Conservation (phyloP, 1,140 invertebrate species). For the Platorchestia sp. region DNA sequence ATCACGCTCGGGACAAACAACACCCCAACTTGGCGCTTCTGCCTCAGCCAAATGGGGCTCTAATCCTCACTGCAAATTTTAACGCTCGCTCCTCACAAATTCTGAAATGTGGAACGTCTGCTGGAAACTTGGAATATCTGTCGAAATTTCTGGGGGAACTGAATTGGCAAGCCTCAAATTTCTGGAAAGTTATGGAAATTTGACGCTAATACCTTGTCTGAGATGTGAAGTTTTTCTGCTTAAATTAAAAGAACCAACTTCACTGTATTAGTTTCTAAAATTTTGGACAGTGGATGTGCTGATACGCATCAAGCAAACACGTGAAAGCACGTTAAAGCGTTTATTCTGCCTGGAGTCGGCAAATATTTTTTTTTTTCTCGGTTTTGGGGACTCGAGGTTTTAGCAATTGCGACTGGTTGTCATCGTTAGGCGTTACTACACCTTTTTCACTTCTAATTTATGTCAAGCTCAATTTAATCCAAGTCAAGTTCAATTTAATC, state of each 20-base stretch:
- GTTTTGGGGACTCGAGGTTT: neutral
- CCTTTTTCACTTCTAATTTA: too few relatives aligned
- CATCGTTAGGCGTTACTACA: too few relatives aligned
- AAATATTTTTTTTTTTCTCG: neutral
- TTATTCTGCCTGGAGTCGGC: neutral
- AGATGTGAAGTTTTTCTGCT: neutral
- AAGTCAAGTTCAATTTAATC: too few relatives aligned
- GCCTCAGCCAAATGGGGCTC: neutral
- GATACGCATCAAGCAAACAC: neutral
- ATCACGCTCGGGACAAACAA: neutral
- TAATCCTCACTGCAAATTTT: slow-evolving; percentile 1
- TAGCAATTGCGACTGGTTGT: neutral
- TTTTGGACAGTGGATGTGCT: neutral
- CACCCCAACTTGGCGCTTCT: neutral
- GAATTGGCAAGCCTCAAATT: neutral
- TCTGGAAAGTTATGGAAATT: neutral
- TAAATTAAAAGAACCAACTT: neutral
- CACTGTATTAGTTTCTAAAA: neutral
- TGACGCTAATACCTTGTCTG: neutral
- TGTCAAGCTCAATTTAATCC: too few relatives aligned
- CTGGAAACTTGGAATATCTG: neutral
- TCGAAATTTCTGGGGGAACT: neutral
- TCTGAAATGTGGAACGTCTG: neutral
- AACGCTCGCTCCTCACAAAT: neutral
- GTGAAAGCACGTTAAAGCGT: neutral